Base-by-base conservation (phyloP, 2,888 invertebrate genomes). In the Rapana venosa region DNA sequence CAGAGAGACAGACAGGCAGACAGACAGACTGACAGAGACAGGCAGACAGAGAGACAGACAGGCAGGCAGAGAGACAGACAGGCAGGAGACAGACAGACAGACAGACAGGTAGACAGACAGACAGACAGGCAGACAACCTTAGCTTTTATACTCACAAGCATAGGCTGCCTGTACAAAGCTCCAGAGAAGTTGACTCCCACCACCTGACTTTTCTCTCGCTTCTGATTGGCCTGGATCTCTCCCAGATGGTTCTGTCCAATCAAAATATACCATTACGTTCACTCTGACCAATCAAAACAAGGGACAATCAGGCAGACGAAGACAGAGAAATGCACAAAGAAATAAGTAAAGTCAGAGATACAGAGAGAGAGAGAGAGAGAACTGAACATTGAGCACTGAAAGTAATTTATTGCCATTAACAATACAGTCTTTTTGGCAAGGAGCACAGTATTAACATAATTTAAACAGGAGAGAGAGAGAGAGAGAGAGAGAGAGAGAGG, bases 101-200 rank as follows among this genome's bases (percentile, higher is more conserved):
- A 79, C 36, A 79, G 79, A 77, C 32, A 32, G 32, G 77, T 32
- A 88, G 74, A 77, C 74, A 32, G 74, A 32, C 66, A 36, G 35
- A 36, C 35, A 81, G 35, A 36, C 81, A 81, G 74, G 20, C 81
- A 20, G 81, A 36, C 20, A 5, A 17, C 4, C 30, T 35, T 66
- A 85, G 13, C 13, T 20, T n/a, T 30, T 30, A 36, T 6, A 90
- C 94, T 92, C 90, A 95, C 96, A 91, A 94, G 95, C 61, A 94
- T 92, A 56, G 96, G 96, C 89, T 96, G 96, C 83, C 93, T 93
- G 92, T 96, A 96, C 1, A 96, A 93, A 58, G 94, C 91, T 32
- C 94, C 93, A 26, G 93, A 92, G 79, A 94, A 90, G 87, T 95
- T 94, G 87, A 93, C 90, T 35, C 90, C 90, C 84, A 91, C 91